These are phyloP conservation scores for Drosophila antonietae DNA, from an alignment of 2,888 invertebrate genomes.

Conservation along the genomic window DNA sequence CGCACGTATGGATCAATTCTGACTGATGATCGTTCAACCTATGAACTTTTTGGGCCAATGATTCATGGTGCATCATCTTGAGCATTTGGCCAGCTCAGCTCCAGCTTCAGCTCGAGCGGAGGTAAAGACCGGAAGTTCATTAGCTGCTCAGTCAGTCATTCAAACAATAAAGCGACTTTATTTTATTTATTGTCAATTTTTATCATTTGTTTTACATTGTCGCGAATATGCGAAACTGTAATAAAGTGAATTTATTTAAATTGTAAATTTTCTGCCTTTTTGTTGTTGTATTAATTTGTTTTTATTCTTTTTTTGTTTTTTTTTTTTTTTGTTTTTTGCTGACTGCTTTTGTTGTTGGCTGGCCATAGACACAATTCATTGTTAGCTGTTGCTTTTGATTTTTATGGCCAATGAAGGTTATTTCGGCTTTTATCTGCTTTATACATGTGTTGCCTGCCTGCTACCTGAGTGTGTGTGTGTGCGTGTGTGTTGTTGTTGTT, in stretches of 20 bases:
- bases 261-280: slow-evolving; percentile 57
- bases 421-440: slow-evolving; percentile 64
- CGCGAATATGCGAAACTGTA: slow-evolving; percentile 72
- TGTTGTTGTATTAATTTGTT: slow-evolving; percentile 17
- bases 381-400: slow-evolving; percentile 64
- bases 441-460: not conserved
- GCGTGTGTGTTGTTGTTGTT: not conserved
- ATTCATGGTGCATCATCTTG: slow-evolving; percentile 31
- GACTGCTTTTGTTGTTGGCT: slow-evolving; percentile 28
- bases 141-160: slow-evolving; percentile 52
- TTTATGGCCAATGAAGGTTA: slow-evolving; percentile 78
- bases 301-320: slow-evolving; percentile 9
- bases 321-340: slow-evolving; percentile 11
- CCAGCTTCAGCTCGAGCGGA: not conserved
- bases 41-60: slow-evolving; percentile 42
- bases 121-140: slow-evolving; percentile 69
- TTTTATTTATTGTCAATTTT: slow-evolving; percentile 67
- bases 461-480: not conserved
- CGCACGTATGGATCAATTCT: not conserved
- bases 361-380: slow-evolving; percentile 68
- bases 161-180: slow-evolving; percentile 56
- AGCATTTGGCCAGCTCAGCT: not conserved
- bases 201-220: slow-evolving; percentile 76
- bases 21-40: slow-evolving; percentile 32
- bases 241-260: slow-evolving; percentile 74